Evolutionary conservation across 2,888 invertebrate species (phyloP), one percentile per base, ranked within the genome.

Genomic region (Argyresthia albistria): DNA sequence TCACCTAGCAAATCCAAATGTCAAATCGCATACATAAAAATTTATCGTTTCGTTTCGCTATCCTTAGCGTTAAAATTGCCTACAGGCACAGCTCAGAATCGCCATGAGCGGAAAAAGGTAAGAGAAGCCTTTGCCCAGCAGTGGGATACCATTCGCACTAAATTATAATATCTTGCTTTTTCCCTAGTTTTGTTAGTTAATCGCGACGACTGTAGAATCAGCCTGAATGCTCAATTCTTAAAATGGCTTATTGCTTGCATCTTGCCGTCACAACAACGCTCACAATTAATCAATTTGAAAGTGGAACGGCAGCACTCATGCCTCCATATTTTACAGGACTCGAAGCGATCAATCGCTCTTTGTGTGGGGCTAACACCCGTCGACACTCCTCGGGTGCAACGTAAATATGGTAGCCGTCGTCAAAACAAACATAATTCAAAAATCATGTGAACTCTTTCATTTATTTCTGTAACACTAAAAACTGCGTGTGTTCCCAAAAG

Each of bases 221-320:
- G 3, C 6, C 25, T 25, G 25, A 25, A 25, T 25, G 25, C 6
- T 63, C 64, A 59, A 59, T 68, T 71, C 67, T 66, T 70, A 78
- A 80, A 80, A 80, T 77, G 73, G 70, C 71, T 67, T 65, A 57
- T 62, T 64, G 63, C 65, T 60, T 70, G 59, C 62, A 63, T 70
- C 67, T 70, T 61, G 67, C 65, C 69, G 63, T 67, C 69, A 63
- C 64, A 70, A 72, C 75, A 12, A 51, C 7, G 16, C 25, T 67
- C 60, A 76, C 76, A 81, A 87, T 87, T 86, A 84, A 86, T 87
- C 84, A 86, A 83, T 79, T 67, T 60, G 69, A 76, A 82, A 76
- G 64, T 80, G 64, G 80, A 80, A 65, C 78, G 65, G 25, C 57
- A 58, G 64, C 25, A 25, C 25, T 25, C 25, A 25, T 25, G 25